phyloP scores from a whole-genome alignment of 1,140 invertebrate genomes.

The Drosophila guanche region DNA sequence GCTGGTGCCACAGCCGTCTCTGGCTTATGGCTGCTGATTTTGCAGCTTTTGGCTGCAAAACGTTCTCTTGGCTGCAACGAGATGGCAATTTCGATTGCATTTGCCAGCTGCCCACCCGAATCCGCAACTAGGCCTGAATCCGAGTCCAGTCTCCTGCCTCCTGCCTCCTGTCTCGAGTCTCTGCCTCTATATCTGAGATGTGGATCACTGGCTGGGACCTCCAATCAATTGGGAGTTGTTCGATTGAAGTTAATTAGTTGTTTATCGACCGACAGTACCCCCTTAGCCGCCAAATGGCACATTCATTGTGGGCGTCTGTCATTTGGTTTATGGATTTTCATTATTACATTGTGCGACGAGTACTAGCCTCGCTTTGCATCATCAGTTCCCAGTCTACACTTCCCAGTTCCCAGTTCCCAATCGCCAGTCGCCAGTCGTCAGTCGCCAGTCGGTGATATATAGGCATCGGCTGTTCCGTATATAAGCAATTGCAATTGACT shows the following conservation, averaged over 20 bases:
- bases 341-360: conserved; percentile 15
- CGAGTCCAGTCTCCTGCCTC: conserved; percentile 2
- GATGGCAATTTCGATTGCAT: conserved; percentile 23
- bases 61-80: conserved; percentile 2
- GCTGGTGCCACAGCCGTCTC: conserved; percentile 2
- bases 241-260: conserved; percentile 44
- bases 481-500: conserved; percentile 50
- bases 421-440: too few relatives aligned
- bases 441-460: conserved; percentile 11
- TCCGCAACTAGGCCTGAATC: neutral
- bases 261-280: conserved; percentile 38
- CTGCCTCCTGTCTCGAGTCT: too few relatives aligned
- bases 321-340: conserved; percentile 12
- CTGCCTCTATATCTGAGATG: too few relatives aligned
- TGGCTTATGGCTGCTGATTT: conserved; percentile 8
- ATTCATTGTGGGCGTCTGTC: conserved; percentile 34
- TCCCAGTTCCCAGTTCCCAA: too few relatives aligned
- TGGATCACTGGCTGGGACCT: too few relatives aligned
- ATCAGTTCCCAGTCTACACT: neutral
- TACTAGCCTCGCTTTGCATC: conserved; percentile 33
- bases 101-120: conserved; percentile 34
- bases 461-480: conserved; percentile 28
- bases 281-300: neutral
- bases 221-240: too few relatives aligned
- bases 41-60: conserved; percentile 23